A percentile compares a stretch with the other conserved stretches of the same genome.
These are phyloP conservation scores for Copidosoma floridanum DNA, from an alignment of 1,140 invertebrate genomes.

Conservation along the genomic window DNA sequence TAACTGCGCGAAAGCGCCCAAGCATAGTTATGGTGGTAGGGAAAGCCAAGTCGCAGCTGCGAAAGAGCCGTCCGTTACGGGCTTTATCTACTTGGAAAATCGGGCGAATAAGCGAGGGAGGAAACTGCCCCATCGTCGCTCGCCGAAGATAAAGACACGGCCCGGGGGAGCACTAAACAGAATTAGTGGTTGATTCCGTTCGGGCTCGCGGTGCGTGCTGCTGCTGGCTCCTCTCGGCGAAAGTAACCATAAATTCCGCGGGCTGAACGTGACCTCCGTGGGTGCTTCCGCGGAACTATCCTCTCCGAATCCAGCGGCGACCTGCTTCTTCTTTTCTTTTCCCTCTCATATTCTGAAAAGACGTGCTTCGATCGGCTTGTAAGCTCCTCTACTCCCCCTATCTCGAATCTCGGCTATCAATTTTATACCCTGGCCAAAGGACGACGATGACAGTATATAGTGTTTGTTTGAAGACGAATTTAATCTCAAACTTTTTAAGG, in stretches of 20 bases:
- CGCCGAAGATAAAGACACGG: conserved; percentile 26
- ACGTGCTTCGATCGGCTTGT: too few species aligned
- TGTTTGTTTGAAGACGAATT: too few species aligned
- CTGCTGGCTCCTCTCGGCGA: conserved; percentile 4
- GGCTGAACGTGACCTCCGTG: conserved; percentile 22
- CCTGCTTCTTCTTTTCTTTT: background rate
- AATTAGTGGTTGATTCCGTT: conserved; percentile 34
- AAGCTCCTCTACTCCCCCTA: too few species aligned
- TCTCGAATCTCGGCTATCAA: too few species aligned
- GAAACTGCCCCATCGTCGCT: conserved; percentile 24
- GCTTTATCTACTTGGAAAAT: conserved; percentile 30
- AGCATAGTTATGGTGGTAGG: too few species aligned
- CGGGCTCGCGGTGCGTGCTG: conserved; percentile 6
- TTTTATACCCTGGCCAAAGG: too few species aligned
- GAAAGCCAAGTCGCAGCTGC: conserved; percentile 18
- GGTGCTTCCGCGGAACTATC: conserved; percentile 20
- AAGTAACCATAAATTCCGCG: conserved; percentile 21
- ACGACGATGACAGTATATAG: too few species aligned
- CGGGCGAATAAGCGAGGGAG: conserved; percentile 1
- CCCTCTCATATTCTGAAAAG: background rate
- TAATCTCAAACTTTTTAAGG: too few species aligned
- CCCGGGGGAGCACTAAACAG: conserved; percentile 30
- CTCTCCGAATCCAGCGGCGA: background rate
- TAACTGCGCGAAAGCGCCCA: background rate
- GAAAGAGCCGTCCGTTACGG: conserved; percentile 14